Conservation (phyloP, 1,140 invertebrate genomes). For the Drosophila sulfurigaster region DNA sequence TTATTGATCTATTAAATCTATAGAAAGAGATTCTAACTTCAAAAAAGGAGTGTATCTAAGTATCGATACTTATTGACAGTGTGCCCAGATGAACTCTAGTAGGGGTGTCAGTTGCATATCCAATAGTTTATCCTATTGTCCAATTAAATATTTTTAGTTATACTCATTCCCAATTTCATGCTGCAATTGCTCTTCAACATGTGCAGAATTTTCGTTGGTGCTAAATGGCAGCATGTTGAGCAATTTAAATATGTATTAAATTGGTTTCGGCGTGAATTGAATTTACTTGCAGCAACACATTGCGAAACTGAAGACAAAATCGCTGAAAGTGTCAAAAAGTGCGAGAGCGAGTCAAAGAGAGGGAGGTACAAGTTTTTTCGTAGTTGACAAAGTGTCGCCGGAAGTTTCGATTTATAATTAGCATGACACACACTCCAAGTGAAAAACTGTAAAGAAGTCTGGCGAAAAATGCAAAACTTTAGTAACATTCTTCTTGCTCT, state of each 20-base stretch:
- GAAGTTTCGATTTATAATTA: conserved; percentile 84
- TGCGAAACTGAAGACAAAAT: conserved; percentile 35
- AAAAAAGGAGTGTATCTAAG: too few relatives aligned
- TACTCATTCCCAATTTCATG: too few relatives aligned
- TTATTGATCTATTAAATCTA: too few relatives aligned
- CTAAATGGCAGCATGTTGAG: background rate
- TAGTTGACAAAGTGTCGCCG: conserved; percentile 80
- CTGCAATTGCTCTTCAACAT: too few relatives aligned
- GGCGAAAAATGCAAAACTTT: conserved; percentile 76
- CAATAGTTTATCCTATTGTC: too few relatives aligned
- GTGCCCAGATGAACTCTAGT: too few relatives aligned
- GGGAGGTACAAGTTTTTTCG: conserved; percentile 46
- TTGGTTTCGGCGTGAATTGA: conserved; percentile 59
- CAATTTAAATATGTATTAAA: conserved; percentile 46
- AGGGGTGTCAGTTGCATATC: too few relatives aligned
- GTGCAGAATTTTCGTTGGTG: too few relatives aligned
- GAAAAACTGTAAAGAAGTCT: conserved; percentile 75
- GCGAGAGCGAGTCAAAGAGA: conserved; percentile 51
- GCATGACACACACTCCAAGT: conserved; percentile 78
- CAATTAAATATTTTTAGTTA: too few relatives aligned
- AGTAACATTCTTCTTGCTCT: background rate
- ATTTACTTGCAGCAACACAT: conserved; percentile 59
- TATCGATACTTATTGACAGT: too few relatives aligned
- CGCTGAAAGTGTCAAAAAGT: conserved; percentile 69
- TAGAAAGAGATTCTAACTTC: too few relatives aligned